Base-by-base conservation (phyloP, 2,888 invertebrate species). In the Tetranychus piercei region DNA sequence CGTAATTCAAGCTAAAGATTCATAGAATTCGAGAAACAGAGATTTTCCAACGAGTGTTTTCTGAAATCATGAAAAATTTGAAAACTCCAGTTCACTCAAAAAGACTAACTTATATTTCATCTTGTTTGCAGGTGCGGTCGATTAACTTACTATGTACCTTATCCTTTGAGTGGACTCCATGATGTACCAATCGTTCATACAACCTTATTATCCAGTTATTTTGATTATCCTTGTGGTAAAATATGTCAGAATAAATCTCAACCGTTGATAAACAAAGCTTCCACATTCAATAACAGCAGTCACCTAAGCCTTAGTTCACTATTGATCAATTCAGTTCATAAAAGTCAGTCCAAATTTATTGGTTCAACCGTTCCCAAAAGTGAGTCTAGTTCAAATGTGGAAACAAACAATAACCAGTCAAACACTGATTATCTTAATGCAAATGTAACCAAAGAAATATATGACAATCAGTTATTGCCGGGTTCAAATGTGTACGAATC, bases 81-180 rank as follows among this genome's bases (percentile, higher is more conserved):
- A 23, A 23, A 23, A 23, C 3, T 23, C 23, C 3, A 23, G 23
- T 23, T 23, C 4, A 34, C 34, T 34, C 3, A 34, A 34, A 34
- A 34, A 34, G 4, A 34, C 34, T 34, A 34, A 34, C 3, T 34
- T 34, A 5, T 34, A 34, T 34, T 34, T 34, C 34, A 1, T 20
- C 9, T 6, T 65, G 18, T n/a, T n/a, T 65, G 4, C 15, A 66
- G 81, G 74, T 81, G 81, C 77, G 81, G 81, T 9, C 74, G 78
- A 15, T 76, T 80, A 9, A 78, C 80, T 0, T 78, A 79, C 69
- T 80, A 79, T 76, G 79, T 81, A 65, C 80, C 79, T 1, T 79
- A 78, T 67, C 81, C 81, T 18, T 69, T 79, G 34, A 79, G 79
- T 67, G 74, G 77, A 15, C 76, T 78, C 55, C 67, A 55, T 15